phyloP scores from a whole-genome alignment of 2,888 invertebrate genomes.

The Pterostichus niger region DNA sequence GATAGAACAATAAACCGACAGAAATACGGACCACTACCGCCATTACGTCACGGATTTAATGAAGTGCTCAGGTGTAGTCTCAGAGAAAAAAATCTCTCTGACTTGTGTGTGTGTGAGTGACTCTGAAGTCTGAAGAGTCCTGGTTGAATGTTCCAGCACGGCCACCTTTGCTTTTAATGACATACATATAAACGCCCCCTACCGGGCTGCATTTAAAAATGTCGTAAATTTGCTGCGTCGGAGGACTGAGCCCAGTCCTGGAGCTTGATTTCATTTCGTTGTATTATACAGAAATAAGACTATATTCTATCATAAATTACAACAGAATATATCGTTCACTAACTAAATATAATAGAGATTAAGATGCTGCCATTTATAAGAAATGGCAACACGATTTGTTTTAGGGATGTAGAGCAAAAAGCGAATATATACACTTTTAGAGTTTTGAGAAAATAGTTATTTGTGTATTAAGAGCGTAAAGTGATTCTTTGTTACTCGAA shows the following conservation, averaged over 20 bases:
- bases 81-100: slow-evolving; percentile 22
- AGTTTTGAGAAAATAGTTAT: no score
- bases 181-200: slow-evolving; percentile 62
- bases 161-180: slow-evolving; percentile 62
- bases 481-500: no score
- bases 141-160: background rate
- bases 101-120: background rate
- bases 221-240: slow-evolving; percentile 62
- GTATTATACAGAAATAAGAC: background rate
- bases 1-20: slow-evolving; percentile 60
- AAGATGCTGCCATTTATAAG: no score
- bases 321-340: no score
- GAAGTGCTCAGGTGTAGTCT: slow-evolving; percentile 59
- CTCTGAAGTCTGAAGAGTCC: background rate
- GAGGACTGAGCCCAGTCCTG: slow-evolving; percentile 8
- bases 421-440: no score
- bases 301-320: no score
- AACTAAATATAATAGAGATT: no score
- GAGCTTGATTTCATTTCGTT: slow-evolving; percentile 11
- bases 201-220: slow-evolving; percentile 61
- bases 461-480: no score
- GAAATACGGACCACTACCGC: slow-evolving; percentile 56
- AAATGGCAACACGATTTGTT: no score
- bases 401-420: no score
- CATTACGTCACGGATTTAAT: slow-evolving; percentile 66